phyloP scores from a whole-genome alignment of 53 echinoderm and acorn worm genomes.

The Stichopus horrens region DNA sequence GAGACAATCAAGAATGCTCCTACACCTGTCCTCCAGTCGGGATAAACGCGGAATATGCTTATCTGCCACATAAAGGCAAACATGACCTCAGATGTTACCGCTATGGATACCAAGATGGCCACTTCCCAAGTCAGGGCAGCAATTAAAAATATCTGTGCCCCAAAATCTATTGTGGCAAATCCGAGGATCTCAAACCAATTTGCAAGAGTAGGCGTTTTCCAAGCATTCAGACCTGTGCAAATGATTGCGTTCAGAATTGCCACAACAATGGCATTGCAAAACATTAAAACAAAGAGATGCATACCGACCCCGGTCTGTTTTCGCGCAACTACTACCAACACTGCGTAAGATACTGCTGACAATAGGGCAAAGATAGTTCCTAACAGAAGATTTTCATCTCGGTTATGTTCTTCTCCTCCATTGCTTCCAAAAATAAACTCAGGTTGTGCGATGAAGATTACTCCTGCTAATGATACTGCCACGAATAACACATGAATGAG shows the following conservation, averaged over 20 bases:
- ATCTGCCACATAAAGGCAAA: constrained; percentile 42
- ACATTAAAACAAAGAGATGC: constrained; percentile 26
- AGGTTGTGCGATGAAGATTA: constrained; percentile 33
- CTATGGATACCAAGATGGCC: constrained; percentile 32
- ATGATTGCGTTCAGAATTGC: not conserved
- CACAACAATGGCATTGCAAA: constrained; percentile 3
- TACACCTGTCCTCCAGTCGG: constrained; percentile 32
- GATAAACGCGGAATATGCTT: constrained; percentile 6
- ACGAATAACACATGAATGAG: constrained; percentile 29
- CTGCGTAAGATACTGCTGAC: constrained; percentile 26
- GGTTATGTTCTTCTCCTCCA: not conserved
- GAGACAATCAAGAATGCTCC: constrained; percentile 29
- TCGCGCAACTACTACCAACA: constrained; percentile 12
- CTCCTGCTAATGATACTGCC: constrained; percentile 13
- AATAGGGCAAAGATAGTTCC: constrained; percentile 13
- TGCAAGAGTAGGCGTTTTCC: not conserved
- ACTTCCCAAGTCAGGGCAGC: not conserved
- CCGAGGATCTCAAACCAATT: not conserved
- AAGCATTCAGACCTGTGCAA: constrained; percentile 8
- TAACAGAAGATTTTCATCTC: constrained; percentile 17
- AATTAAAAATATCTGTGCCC: not conserved
- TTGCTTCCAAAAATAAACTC: constrained; percentile 25
- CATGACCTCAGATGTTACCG: constrained; percentile 28
- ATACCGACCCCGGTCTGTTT: constrained; percentile 29
- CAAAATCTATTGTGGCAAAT: constrained; percentile 8